Evolutionary conservation across 1,140 invertebrate species (phyloP), one percentile per base, ranked within the genome.

Genomic region (Macrosteles quadrilineatus): DNA sequence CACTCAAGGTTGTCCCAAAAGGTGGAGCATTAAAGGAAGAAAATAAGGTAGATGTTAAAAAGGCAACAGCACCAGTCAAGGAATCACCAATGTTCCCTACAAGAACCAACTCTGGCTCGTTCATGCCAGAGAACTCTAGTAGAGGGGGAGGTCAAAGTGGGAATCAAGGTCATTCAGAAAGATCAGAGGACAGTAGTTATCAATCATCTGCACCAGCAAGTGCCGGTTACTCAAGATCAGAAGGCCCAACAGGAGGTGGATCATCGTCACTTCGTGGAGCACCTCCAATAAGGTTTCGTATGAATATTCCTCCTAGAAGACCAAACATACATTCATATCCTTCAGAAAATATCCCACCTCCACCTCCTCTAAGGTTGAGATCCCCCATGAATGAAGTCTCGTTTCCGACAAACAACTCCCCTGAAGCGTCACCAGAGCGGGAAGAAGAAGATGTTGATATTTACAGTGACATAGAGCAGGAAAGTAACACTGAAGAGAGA

Each of bases 381-480:
- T 43, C n/a, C 2, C 40, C 63, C 17, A 27, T 23, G 1, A 25
- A 6, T 14, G 63, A 66, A 27, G 17, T 45, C 1, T 6, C 32
- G n/a, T 43, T 66, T 27, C 63, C 32, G 11, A 21, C 63, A 12
- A 43, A 29, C 12, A 45, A 62, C 32, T 69, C 68, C 1, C 57
- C 68, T n/a, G 36, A 57, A 31, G 9, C 36, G 69, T 75, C 75
- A n/a, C 55, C 63, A 30, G 21, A 17, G 6, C 71, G 68, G n/a
- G 67, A 71, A 23, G 79, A 81, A 57, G 78, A 79, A n/a, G 80
- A 81, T 68, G 70, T 81, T 17, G 81, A 82, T 75, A 81, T 86
- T 31, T 86, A 87, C 71, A 85, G 84, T 75, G 85, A 87, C 70
- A 85, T 86, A 59, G 84, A 85, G 74, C 76, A 72, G 45, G 73